phyloP scores from a whole-genome alignment of 2,797 vertebrate species.

The Merluccius polli region DNA sequence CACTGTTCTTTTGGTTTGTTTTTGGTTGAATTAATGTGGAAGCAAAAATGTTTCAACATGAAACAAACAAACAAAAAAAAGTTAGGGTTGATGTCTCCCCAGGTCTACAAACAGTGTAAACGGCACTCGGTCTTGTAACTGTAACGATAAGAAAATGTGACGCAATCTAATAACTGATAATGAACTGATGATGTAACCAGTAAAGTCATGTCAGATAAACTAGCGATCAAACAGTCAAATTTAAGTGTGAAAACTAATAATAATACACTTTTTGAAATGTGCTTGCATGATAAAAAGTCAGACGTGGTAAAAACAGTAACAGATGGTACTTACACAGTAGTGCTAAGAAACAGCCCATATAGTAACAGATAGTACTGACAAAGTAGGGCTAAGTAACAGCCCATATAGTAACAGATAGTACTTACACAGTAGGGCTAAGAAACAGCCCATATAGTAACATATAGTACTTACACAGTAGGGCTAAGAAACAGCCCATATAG shows the following conservation, averaged over 20 bases:
- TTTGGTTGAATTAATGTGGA: not conserved
- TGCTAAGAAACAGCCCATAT: too few relatives aligned
- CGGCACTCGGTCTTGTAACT: not conserved
- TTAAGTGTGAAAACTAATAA: not conserved
- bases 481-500: too few relatives aligned
- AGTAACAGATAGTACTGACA: too few relatives aligned
- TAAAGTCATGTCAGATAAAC: not conserved
- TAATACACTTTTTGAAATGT: not conserved
- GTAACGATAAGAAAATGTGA: not conserved
- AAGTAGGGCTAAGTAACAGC: too few relatives aligned
- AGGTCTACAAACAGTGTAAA: too few relatives aligned
- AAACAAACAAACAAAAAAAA: too few relatives aligned
- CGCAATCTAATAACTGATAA: not conserved
- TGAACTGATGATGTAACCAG: not conserved
- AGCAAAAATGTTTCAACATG: not conserved
- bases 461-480: too few relatives aligned
- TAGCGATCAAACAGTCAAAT: not conserved
- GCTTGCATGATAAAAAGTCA: not conserved
- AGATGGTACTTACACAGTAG: too few relatives aligned
- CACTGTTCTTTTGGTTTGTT: not conserved
- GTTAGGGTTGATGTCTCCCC: too few relatives aligned
- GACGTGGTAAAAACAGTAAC: not conserved
- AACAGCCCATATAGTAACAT: too few relatives aligned
- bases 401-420: too few relatives aligned
- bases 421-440: too few relatives aligned